Conservation (phyloP, 2,113 vertebrate genomes). For the Actenoides lindsayi region DNA sequence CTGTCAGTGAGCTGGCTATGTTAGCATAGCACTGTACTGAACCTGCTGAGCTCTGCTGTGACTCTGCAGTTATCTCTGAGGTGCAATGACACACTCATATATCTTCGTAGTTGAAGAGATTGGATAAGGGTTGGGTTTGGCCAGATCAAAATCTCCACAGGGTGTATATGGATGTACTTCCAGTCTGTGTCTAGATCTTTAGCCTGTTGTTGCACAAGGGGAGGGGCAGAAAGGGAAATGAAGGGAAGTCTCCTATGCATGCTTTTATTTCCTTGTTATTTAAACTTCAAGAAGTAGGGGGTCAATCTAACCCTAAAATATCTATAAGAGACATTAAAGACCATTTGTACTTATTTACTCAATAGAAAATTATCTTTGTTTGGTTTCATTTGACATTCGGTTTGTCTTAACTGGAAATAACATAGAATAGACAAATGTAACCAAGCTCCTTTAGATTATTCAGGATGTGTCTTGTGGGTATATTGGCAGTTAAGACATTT, state of each 20-base stretch:
- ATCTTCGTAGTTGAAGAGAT: neutral
- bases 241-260: neutral
- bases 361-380: neutral
- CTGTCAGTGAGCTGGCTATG: constrained; percentile 26
- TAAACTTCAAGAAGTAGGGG: neutral
- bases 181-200: neutral
- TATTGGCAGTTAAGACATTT: neutral
- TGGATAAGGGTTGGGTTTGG: neutral
- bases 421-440: neutral
- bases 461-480: neutral
- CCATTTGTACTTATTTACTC: neutral
- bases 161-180: neutral
- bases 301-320: neutral
- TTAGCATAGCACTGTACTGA: neutral
- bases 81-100: neutral
- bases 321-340: neutral
- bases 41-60: constrained; percentile 27
- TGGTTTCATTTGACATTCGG: neutral
- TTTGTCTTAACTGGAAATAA: neutral
- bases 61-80: neutral
- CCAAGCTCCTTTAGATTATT: neutral
- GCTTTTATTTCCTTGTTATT: neutral
- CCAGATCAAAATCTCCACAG: neutral
- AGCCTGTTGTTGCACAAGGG: neutral
- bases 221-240: neutral